Evolutionary conservation across 2,113 vertebrate genomes (phyloP), one percentile per base, ranked within the genome.

Genomic region (Malaclemys terrapin): DNA sequence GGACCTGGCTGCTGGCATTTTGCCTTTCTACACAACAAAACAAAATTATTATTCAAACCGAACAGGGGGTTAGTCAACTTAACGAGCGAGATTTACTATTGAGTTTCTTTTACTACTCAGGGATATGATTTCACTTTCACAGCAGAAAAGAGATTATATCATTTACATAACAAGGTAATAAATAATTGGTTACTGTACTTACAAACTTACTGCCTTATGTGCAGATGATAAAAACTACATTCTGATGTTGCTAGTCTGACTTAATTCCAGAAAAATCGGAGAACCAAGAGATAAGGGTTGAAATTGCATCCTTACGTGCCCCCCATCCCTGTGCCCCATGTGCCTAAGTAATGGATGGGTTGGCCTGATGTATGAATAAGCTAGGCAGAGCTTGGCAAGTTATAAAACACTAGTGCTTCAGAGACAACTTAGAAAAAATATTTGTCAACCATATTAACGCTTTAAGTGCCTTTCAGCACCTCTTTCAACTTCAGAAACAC

Each of bases 71-170:
- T 96, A 96, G 95, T 93, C 97, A 95, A 96, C 97, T 98, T 97
- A 97, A 95, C 92, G 90, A 95, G 90, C 69, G 94, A 95, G 96
- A 98, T 98, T 97, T 98, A 97, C 95, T 95, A 85, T 86, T 82
- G 91, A 91, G 81, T 97, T 97, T 95, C 89, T 72, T 94, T 96
- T 95, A 89, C 94, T 95, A 87, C 96, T 96, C 50, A 89, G 96
- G 96, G 96, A 97, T 97, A 95, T 97, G 95, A 97, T 97, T 98
- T 97, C 97, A 97, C 91, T 97, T 97, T 96, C 91, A 95, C 93
- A 95, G 96, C 91, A 97, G 88, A 95, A 97, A 95, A 93, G 89
- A 96, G 95, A 94, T 97, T 94, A 91, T 96, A 95, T 97, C 84
- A 94, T 97, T 97, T 97, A 94, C 91, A 93, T 97, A 97, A 92